Evolutionary conservation across 30 jellyfish, hydroid and myxozoan genomes (phyloP).

Genomic region (Mastigias papua): DNA sequence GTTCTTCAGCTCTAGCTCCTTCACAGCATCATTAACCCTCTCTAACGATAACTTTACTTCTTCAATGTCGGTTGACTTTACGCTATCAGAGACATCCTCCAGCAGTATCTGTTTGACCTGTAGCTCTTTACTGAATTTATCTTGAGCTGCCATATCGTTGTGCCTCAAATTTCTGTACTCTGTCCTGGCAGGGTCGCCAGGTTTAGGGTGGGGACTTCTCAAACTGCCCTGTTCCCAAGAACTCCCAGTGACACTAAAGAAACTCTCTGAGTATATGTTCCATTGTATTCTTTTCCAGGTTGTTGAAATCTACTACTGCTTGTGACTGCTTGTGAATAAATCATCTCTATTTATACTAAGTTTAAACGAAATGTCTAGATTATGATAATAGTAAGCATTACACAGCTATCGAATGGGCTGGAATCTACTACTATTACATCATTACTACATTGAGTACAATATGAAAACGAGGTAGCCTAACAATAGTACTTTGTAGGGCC

Average conservation of each 20-base stretch:
- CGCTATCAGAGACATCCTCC: conserved; percentile 25
- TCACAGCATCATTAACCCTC: conserved; percentile 25
- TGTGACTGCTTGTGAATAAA: too few species aligned
- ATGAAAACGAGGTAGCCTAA: too few species aligned
- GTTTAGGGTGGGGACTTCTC: background rate
- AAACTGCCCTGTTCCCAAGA: background rate
- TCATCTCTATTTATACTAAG: too few species aligned
- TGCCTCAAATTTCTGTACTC: background rate
- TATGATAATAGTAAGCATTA: too few species aligned
- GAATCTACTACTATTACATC: too few species aligned
- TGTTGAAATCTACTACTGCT: too few species aligned
- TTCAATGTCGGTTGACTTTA: conserved; percentile 37
- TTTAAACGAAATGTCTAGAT: too few species aligned
- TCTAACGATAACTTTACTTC: conserved; percentile 20
- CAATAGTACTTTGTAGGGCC: too few species aligned
- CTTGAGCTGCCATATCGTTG: background rate
- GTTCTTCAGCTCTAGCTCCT: conserved; percentile 10
- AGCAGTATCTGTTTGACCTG: background rate
- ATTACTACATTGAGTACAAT: too few species aligned
- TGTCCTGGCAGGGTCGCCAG: conserved; percentile 25
- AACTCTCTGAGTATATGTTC: too few species aligned
- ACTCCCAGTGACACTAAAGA: background rate
- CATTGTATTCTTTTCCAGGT: too few species aligned
- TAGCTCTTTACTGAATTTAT: background rate
- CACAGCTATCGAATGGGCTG: too few species aligned